Evolutionary conservation across 2,113 vertebrate genomes (phyloP), one percentile per base, ranked within the genome.

Genomic region (Philantomba maxwellii): DNA sequence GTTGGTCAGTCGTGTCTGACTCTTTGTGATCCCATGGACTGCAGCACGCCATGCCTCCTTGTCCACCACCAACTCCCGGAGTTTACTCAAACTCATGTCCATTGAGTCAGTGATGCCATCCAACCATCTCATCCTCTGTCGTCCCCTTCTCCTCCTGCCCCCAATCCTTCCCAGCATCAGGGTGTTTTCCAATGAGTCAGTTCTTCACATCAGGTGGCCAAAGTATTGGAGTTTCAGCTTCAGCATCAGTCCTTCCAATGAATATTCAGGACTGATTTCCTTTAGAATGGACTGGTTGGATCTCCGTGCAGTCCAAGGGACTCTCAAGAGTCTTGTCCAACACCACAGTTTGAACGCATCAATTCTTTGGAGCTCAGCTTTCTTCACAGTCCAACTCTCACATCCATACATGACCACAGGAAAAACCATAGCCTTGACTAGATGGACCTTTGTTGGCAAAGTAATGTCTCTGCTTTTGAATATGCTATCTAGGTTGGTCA

Each of bases 311-410:
- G 62, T n/a, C 30, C 33, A 19, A 66, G 64, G 33, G 64, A 66
- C 33, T 66, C 16, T 19, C 64, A 66, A 66, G 16, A 2, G 64
- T 36, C 16, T n/a, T 66, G 16, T n/a, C 33, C 64, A 66, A 19
- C 17, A n/a, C 16, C 8, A 1, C 16, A 66, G 33, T n/a, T 66
- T 0, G 1, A 66, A 66, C 19, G 64, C 33, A 66, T 66, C 16
- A 19, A 19, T n/a, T n/a, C 7, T 66, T 66, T 0, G 0, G 7
- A 0, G 2, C 33, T n/a, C 64, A 66, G 33, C 33, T n/a, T 66
- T 66, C 64, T 66, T 66, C 8, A 66, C 8, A n/a, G 16, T n/a
- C 16, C 33, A 66, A 66, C 33, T 19, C 16, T 66, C 64, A n/a
- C 16, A 10, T 66, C 33, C 64, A 66, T 66, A 66, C 64, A 66